Base-by-base conservation (phyloP, 2,888 invertebrate genomes). In the Stenodera caucasica region DNA sequence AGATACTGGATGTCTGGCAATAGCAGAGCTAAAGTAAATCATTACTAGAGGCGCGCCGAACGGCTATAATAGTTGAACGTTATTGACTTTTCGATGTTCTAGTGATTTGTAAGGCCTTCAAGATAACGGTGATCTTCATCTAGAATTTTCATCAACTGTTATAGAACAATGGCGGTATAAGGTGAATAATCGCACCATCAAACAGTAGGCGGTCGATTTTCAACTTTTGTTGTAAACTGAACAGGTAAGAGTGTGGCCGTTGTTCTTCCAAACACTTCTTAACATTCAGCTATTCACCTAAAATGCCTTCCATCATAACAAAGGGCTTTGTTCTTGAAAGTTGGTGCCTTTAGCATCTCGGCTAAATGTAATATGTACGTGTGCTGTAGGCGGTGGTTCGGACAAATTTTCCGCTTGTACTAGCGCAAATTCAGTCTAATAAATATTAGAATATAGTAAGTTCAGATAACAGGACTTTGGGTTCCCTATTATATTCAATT, bases 31-130 rank as follows among this genome's bases (percentile, higher is more conserved):
- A 73, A 21, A 72, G 70, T 77, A 77, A 78, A 78, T 78, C 76
- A 78, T 77, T 76, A 72, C 72, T 56, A 63, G 66, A 64, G 59
- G 62, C 58, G 67, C 62, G 58, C 56, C 59, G 53, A 49, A 67
- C 64, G 67, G 70, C 70, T 72, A 72, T 75, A 72, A 77, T 76
- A 76, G 76, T 76, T 77, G 76, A 77, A 74, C 76, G 76, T 75
- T 77, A 76, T 75, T 74, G 77, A 76, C 75, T 77, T 75, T 69
- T 68, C 69, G 71, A 73, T 73, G 69, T 70, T 58, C 18, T 18
- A 3, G 68, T 75, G 74, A 75, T 75, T 75, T 75, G 75, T 75
- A 75, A 68, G 71, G 71, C 66, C 65, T 69, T 70, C 69, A 45
- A 72, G 71, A 73, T 73, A 73, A 73, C 71, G 65, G 72, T 65